Evolutionary conservation across 2,113 vertebrate species (phyloP), one percentile per base, ranked within the genome.

Genomic region (Bombycilla garrulus): DNA sequence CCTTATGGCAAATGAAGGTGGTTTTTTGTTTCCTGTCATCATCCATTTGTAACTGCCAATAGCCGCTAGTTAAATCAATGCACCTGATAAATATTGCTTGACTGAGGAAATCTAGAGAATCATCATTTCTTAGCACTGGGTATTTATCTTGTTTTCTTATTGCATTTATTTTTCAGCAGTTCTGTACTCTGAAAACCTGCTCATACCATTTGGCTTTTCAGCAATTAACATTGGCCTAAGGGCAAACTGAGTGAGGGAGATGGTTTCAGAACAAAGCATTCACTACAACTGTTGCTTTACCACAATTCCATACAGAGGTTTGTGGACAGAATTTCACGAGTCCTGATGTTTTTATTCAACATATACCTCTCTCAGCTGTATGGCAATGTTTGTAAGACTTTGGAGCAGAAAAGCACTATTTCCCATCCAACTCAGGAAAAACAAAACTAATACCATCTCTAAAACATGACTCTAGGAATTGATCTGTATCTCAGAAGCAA

Each of bases 41-140:
- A 97, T 97, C 96, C 95, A 98, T 98, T 98, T 98, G 96, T 97
- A 97, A 97, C 94, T 97, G 97, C 96, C 97, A 93, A 97, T 97
- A 97, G 96, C 97, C 53, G 33, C 97, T 92, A 89, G 94, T 97
- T 96, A 97, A 97, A 98, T 98, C 97, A 96, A 98, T 98, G 97
- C 86, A 92, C 80, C 95, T 98, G 97, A 98, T 97, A 97, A 97
- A 98, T 97, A 97, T 70, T 90, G 78, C 95, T 95, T 90, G 93
- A 86, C 88, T 85, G 93, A 82, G 94, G 91, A 97, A 95, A 93
- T 78, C 87, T 81, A 96, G 58, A 88, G 89, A 90, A 97, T 96
- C 93, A 88, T 95, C 89, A 91, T 97, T 96, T 95, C 94, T 96
- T 72, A 95, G 93, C 70, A 91, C 73, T 57, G 62, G 83, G 70